Base-by-base conservation (phyloP, 37 sponge, comb jelly and placozoan species). In the Bolinopsis microptera region DNA sequence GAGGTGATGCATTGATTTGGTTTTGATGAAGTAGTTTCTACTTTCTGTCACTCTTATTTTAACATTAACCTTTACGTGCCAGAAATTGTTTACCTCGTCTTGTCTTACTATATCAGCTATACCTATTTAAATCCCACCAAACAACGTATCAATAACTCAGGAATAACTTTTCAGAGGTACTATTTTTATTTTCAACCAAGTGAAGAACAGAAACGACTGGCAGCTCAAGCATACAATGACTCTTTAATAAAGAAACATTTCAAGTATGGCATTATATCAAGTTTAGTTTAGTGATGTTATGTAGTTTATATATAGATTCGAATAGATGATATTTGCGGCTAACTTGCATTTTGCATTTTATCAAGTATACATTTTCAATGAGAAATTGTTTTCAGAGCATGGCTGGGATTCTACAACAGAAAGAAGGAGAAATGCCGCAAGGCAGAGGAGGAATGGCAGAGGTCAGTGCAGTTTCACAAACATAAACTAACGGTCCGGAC, bases 101-200 rank as follows among this genome's bases (percentile, higher is more conserved):
- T n/a, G n/a, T n/a, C n/a, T n/a, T n/a, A n/a, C n/a, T n/a, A n/a
- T n/a, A n/a, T n/a, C n/a, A n/a, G n/a, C n/a, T n/a, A n/a, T n/a
- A n/a, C n/a, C n/a, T n/a, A n/a, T n/a, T n/a, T n/a, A n/a, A n/a
- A n/a, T n/a, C n/a, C n/a, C n/a, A n/a, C n/a, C n/a, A n/a, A n/a
- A n/a, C n/a, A n/a, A n/a, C n/a, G n/a, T n/a, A n/a, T n/a, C n/a
- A n/a, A n/a, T n/a, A n/a, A n/a, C n/a, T n/a, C n/a, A n/a, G n/a
- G n/a, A n/a, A n/a, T n/a, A n/a, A n/a, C n/a, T 32, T 24, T 0
- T 41, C 61, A 86, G 90, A 38, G 61, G 21, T 86, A 86, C 90
- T 86, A 86, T 26, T 86, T 86, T 38, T 86, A 86, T 48, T 86
- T 86, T 34, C 90, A 86, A 86, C 90, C 90, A 9, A 41, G 30